phyloP scores from a whole-genome alignment of 2,888 invertebrate species.

The Euzetes globulus region DNA sequence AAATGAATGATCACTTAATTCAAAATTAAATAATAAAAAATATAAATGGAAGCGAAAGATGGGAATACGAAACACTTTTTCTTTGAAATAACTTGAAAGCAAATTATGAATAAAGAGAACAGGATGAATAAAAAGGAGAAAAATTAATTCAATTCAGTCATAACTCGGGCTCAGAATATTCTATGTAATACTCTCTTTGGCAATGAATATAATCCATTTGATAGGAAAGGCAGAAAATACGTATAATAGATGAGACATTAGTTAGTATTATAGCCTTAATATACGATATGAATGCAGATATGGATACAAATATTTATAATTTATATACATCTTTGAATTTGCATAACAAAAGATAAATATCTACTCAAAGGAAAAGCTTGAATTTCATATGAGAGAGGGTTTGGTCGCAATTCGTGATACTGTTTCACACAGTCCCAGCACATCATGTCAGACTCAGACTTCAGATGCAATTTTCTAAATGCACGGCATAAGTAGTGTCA shows the following conservation, averaged over 20 bases:
- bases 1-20: constrained; percentile 15
- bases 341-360: constrained; percentile 25
- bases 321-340: constrained; percentile 7
- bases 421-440: neutral
- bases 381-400: constrained; percentile 8
- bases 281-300: constrained; percentile 7
- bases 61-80: neutral
- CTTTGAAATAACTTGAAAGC: neutral
- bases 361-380: neutral
- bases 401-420: neutral
- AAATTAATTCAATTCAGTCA: neutral
- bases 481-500: constrained; percentile 15
- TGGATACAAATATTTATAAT: neutral
- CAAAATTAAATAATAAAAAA: constrained; percentile 9
- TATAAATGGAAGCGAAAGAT: neutral
- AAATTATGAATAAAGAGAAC: neutral
- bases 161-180: neutral
- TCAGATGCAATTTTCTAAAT: constrained; percentile 22
- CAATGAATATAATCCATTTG: neutral
- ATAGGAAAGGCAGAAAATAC: neutral
- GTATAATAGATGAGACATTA: constrained; percentile 9
- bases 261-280: neutral
- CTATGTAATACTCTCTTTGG: neutral
- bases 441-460: neutral
- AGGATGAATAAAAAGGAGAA: neutral